Evolutionary conservation across 2,888 invertebrate genomes (phyloP).

Genomic region (Spodoptera exigua): DNA sequence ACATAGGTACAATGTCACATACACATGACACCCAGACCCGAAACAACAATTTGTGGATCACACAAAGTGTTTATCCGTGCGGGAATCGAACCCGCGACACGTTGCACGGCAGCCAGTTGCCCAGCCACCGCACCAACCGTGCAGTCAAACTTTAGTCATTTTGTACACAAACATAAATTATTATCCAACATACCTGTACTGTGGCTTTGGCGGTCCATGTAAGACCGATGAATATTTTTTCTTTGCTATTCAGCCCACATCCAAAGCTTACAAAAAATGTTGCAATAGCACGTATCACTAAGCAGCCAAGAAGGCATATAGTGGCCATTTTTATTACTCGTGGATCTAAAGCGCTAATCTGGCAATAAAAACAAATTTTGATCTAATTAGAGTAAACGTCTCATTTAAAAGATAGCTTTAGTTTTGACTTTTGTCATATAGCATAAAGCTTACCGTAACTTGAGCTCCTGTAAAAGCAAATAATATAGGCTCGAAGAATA

Average conservation of each 20-base stretch:
- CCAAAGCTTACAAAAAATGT: slow-evolving; percentile 91
- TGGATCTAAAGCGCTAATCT: slow-evolving; percentile 90
- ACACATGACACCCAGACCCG: too few relatives aligned
- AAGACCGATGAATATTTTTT: slow-evolving; percentile 94
- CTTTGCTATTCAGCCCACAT: slow-evolving; percentile 93
- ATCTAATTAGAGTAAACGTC: too few relatives aligned
- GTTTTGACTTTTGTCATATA: background rate
- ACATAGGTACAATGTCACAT: too few relatives aligned
- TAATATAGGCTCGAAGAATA: slow-evolving; percentile 95
- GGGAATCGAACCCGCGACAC: too few relatives aligned
- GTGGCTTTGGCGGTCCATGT: slow-evolving; percentile 97
- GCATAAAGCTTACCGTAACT: slow-evolving; percentile 88
- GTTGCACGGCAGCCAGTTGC: too few relatives aligned
- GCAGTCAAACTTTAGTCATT: too few relatives aligned
- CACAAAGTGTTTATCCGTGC: too few relatives aligned
- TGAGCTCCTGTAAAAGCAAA: slow-evolving; percentile 96
- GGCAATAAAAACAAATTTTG: slow-evolving; percentile 15
- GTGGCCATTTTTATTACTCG: slow-evolving; percentile 91
- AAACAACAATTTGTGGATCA: too few relatives aligned
- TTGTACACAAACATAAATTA: too few relatives aligned
- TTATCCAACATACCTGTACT: slow-evolving; percentile 91
- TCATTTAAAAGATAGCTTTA: background rate
- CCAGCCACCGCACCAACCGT: too few relatives aligned
- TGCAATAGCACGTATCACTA: slow-evolving; percentile 88
- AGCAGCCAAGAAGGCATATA: slow-evolving; percentile 90